A percentile compares a stretch with the other conserved stretches of the same genome.
These are phyloP conservation scores for Hippocampus comes DNA, from an alignment of 2,113 vertebrate species.

Conservation along the genomic window DNA sequence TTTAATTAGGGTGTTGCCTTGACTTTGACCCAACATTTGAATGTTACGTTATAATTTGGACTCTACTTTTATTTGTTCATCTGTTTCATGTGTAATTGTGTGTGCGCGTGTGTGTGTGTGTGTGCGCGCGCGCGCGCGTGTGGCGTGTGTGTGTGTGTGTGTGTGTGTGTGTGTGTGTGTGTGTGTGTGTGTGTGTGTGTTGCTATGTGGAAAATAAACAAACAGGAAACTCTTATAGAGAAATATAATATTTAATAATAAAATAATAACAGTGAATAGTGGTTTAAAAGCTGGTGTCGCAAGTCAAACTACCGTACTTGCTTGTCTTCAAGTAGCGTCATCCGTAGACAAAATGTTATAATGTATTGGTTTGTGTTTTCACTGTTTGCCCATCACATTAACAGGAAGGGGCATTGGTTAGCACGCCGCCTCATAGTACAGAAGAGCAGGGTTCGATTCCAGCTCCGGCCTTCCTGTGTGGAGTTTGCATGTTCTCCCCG, in stretches of 20 bases:
- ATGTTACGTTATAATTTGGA: background rate
- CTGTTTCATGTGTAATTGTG: slow-evolving; percentile 82
- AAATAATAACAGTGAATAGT: slow-evolving; percentile 33
- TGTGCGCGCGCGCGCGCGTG: no score
- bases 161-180: background rate
- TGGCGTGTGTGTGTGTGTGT: background rate
- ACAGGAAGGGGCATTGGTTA: background rate
- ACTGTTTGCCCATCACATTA: background rate
- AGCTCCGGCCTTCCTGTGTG: no score
- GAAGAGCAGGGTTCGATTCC: no score
- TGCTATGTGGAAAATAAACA: slow-evolving; percentile 27
- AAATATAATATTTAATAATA: slow-evolving; percentile 42
- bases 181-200: background rate
- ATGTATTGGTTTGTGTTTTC: slow-evolving; percentile 12
- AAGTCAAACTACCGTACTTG: slow-evolving; percentile 29
- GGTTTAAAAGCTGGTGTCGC: slow-evolving; percentile 16
- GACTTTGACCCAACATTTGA: no score
- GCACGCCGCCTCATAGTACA: no score
- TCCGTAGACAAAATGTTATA: slow-evolving; percentile 9
- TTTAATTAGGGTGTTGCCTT: no score
- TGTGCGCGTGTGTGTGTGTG: background rate
- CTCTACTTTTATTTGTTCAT: slow-evolving; percentile 80
- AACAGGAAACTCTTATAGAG: slow-evolving; percentile 27
- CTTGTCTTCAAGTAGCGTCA: slow-evolving; percentile 5
- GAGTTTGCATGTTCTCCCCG: no score